Evolutionary conservation across 2,113 vertebrate species (phyloP).

Genomic region (Mus pahari): DNA sequence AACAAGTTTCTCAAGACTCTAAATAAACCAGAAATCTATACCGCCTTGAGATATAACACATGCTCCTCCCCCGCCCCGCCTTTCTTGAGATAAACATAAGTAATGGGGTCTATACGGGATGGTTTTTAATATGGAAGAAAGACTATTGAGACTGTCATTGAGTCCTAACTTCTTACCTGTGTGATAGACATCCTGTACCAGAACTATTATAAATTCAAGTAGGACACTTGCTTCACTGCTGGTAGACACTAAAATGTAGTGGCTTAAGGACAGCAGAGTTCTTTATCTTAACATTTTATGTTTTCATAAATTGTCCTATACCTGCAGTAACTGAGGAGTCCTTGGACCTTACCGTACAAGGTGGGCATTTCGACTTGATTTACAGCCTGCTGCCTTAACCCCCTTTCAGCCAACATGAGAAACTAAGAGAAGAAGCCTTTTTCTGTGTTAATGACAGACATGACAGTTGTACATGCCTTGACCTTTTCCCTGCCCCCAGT

Average conservation of each 20-base stretch:
- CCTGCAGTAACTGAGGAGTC: not conserved
- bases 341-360: not conserved
- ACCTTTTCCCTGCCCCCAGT: not conserved
- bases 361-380: not conserved
- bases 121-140: slow-evolving; percentile 6
- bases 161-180: not conserved
- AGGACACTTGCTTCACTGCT: not conserved
- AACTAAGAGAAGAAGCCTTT: not conserved
- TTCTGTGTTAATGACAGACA: not conserved
- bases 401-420: not conserved
- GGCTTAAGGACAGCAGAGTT: not conserved
- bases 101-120: not conserved
- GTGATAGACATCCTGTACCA: not conserved
- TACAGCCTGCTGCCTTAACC: not conserved
- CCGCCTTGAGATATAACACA: not conserved
- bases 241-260: not conserved
- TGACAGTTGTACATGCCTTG: not conserved
- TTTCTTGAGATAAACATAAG: slow-evolving; percentile 45
- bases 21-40: not conserved
- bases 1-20: slow-evolving; percentile 35
- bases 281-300: not conserved
- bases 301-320: not conserved
- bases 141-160: not conserved
- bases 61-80: not conserved
- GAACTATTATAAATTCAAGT: not conserved